Base-by-base conservation (phyloP, 2,113 vertebrate species). In the Columba livia region DNA sequence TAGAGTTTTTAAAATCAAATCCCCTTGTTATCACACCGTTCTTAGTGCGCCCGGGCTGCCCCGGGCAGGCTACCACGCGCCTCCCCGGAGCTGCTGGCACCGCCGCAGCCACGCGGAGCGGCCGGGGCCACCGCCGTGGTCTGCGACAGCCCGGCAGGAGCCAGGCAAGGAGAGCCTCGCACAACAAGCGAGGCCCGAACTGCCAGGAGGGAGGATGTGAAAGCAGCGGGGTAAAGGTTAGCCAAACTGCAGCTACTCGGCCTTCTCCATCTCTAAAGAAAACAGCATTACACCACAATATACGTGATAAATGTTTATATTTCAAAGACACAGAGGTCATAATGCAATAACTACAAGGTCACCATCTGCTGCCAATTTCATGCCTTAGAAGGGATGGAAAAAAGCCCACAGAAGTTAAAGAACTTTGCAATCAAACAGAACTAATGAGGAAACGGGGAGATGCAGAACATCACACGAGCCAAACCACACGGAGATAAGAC, bases 351-450 rank as follows among this genome's bases (percentile, higher is more conserved):
- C 58, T 61, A 53, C 53, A 74, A 61, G 40, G 61, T 51, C 15
- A 69, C 31, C 50, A 56, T 61, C 73, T 75, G 58, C 80, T 93
- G 96, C 96, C 94, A 94, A 87, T 56, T 38, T 58, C 8, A 5
- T 28, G 86, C 96, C 94, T 69, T 96, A 97, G 53, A 97, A 94
- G 96, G 96, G 78, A 94, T 96, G 96, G 96, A 97, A 97, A 96
- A 93, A 82, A 75, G 67, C 54, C 17, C 80, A 82, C 61, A 82
- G 65, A 92, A 90, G 90, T 77, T 77, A 67, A 53, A 93, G 79
- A 86, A 66, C 92, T 90, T 61, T 64, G 57, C 92, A 94, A 73
- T 94, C 91, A 90, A 94, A 93, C 50, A 90, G 65, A 96, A 79
- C 54, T 93, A 92, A 92, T 36, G 79, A 89, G 85, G 88, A 90